These are phyloP conservation scores for Ceriagrion tenellum DNA, from an alignment of 2,888 invertebrate species.

Conservation along the genomic window DNA sequence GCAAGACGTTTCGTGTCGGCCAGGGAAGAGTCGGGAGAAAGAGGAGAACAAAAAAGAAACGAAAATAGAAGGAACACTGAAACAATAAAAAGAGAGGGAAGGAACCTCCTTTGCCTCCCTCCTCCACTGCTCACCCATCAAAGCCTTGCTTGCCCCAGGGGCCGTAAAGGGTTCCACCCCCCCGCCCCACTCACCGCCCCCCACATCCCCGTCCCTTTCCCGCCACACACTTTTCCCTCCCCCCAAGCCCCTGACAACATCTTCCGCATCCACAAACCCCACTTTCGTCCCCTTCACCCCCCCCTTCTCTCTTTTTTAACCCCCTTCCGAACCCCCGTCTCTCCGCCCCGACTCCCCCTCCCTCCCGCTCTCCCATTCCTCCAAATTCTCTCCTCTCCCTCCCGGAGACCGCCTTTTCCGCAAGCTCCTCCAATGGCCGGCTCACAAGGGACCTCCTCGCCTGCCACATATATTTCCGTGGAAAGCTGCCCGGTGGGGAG, in stretches of 20 bases:
- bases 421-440: conserved; percentile 56
- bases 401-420: conserved; percentile 48
- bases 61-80: conserved; percentile 52
- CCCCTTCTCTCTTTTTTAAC: too few species aligned
- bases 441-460: conserved; percentile 31
- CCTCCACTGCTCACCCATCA: conserved; percentile 28
- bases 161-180: conserved; percentile 19
- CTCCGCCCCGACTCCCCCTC: neutral
- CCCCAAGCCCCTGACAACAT: neutral
- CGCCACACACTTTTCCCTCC: neutral
- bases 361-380: neutral
- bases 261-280: neutral
- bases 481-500: conserved; percentile 61
- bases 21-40: neutral
- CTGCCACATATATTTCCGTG: conserved; percentile 61
- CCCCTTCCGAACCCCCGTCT: neutral
- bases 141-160: conserved; percentile 41
- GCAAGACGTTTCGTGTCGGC: neutral
- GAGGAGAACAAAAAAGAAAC: conserved; percentile 39
- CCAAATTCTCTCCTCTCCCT: neutral
- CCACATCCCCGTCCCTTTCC: neutral
- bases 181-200: neutral
- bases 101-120: conserved; percentile 15
- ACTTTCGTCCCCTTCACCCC: neutral
- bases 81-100: conserved; percentile 60